Evolutionary conservation across 2,888 invertebrate species (phyloP).

Genomic region (Mythimna impura): DNA sequence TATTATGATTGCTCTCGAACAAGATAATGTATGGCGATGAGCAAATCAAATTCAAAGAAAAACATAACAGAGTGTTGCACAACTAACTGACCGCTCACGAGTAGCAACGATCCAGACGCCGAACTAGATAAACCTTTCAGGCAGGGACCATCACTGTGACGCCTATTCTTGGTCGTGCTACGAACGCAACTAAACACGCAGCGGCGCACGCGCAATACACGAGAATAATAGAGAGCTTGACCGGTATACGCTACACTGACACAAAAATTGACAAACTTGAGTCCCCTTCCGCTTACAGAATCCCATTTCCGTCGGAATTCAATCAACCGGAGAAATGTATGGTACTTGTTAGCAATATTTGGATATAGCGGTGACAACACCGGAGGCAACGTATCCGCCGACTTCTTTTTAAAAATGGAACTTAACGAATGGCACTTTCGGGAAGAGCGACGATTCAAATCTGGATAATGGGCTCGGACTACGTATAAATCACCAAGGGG

Average conservation of each 20-base stretch:
- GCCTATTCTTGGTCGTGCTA: conserved; percentile 87
- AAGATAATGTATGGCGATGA: conserved; percentile 74
- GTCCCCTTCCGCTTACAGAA: conserved; percentile 83
- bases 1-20: conserved; percentile 73
- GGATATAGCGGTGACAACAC: conserved; percentile 83
- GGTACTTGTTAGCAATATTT: conserved; percentile 77
- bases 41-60: conserved; percentile 71
- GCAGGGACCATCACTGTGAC: conserved; percentile 78
- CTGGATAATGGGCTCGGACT: conserved; percentile 76
- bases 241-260: conserved; percentile 75
- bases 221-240: conserved; percentile 80
- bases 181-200: conserved; percentile 86
- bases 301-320: conserved; percentile 83
- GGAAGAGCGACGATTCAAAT: conserved; percentile 77
- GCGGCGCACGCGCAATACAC: conserved; percentile 83
- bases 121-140: conserved; percentile 73
- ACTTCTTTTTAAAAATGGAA: conserved; percentile 83
- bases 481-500: conserved; percentile 84
- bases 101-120: conserved; percentile 71
- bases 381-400: conserved; percentile 87
- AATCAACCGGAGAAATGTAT: conserved; percentile 82
- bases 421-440: conserved; percentile 83
- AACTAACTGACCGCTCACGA: conserved; percentile 76
- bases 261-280: conserved; percentile 81
- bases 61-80: conserved; percentile 74